phyloP scores from a whole-genome alignment of 2,797 vertebrate genomes.

The Myiothlypis coronata region DNA sequence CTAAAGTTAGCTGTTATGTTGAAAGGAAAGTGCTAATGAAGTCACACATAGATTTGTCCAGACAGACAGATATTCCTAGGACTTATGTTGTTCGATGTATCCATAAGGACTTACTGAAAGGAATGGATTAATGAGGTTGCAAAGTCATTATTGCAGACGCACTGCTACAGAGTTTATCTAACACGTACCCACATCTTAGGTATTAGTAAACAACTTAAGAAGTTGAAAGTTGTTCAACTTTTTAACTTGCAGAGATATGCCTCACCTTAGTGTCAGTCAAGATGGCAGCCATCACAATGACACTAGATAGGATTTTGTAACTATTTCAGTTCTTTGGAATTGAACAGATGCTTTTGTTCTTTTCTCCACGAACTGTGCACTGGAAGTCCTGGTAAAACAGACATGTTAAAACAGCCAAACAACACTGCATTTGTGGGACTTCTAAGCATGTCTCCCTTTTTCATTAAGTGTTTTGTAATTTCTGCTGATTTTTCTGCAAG shows the following conservation, averaged over 20 bases:
- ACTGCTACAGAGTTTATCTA: not conserved
- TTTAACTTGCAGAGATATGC: not conserved
- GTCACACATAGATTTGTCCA: not conserved
- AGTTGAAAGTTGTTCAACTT: not conserved
- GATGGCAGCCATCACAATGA: not conserved
- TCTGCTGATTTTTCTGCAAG: not conserved
- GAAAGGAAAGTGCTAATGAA: not conserved
- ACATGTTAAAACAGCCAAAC: not conserved
- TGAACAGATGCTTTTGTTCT: not conserved
- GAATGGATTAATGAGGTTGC: not conserved
- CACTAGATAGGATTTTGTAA: not conserved
- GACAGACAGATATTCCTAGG: not conserved
- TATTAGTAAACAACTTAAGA: not conserved
- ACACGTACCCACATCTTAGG: not conserved
- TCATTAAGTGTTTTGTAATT: not conserved
- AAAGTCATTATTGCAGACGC: not conserved
- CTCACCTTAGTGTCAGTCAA: not conserved
- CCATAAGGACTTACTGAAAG: not conserved
- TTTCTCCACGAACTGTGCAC: not conserved
- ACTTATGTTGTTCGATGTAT: not conserved
- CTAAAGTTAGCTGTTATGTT: not conserved
- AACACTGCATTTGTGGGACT: not conserved
- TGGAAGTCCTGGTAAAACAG: not conserved
- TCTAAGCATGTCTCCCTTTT: not conserved
- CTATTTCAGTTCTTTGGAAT: not conserved